Conservation (phyloP, 2,113 vertebrate species). For the Atherinomorus stipes region DNA sequence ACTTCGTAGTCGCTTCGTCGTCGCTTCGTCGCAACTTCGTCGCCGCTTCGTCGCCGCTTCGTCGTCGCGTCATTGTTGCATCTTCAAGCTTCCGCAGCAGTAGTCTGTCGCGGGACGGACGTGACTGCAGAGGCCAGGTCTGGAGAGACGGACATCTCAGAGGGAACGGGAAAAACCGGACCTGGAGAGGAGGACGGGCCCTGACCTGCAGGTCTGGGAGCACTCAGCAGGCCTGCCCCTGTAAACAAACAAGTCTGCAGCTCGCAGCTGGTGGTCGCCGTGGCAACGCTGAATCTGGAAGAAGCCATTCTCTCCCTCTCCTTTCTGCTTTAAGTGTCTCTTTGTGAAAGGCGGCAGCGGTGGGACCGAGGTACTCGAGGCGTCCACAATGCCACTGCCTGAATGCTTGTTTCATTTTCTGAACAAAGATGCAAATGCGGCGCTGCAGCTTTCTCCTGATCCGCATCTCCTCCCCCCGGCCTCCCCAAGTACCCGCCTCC, state of each 20-base stretch:
- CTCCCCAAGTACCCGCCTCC: slow-evolving; percentile 7
- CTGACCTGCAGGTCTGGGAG: too few relatives aligned
- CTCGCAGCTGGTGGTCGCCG: slow-evolving; percentile 81
- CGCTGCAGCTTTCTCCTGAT: slow-evolving; percentile 8
- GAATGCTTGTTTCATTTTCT: slow-evolving; percentile 82
- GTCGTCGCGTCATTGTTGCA: too few relatives aligned
- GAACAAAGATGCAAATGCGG: slow-evolving; percentile 77
- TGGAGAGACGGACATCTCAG: too few relatives aligned
- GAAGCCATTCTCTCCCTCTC: slow-evolving; percentile 63
- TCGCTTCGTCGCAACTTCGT: too few relatives aligned
- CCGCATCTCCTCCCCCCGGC: background rate
- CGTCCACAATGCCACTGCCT: slow-evolving; percentile 75
- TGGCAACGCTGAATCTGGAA: slow-evolving; percentile 80
- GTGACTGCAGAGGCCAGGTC: too few relatives aligned
- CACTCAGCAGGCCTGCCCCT: slow-evolving; percentile 51
- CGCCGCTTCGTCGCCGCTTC: too few relatives aligned
- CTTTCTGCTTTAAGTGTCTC: slow-evolving; percentile 71
- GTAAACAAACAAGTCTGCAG: slow-evolving; percentile 75
- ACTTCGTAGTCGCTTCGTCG: too few relatives aligned
- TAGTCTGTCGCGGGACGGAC: too few relatives aligned
- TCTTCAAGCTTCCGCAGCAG: too few relatives aligned
- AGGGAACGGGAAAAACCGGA: too few relatives aligned
- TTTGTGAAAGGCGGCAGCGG: slow-evolving; percentile 77
- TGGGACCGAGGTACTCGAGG: slow-evolving; percentile 78
- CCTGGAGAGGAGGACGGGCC: too few relatives aligned